Conservation (phyloP, 2,797 vertebrate genomes). For the Lagorchestes hirsutus region DNA sequence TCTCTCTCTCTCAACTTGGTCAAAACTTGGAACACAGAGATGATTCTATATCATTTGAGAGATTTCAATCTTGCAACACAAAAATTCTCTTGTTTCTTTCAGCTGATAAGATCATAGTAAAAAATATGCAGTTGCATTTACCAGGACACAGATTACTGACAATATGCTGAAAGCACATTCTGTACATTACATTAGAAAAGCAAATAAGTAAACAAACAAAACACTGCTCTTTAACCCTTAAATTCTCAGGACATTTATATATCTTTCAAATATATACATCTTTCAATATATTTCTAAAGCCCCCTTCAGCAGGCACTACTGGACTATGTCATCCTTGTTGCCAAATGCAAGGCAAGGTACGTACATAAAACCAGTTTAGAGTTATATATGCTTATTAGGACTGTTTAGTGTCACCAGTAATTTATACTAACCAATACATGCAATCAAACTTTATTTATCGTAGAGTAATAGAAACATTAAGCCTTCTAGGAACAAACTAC, state of each 20-base stretch:
- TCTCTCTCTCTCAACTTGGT: background rate
- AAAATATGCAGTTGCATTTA: background rate
- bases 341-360: background rate
- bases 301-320: background rate
- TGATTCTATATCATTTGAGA: background rate
- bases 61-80: background rate
- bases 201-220: background rate
- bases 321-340: background rate
- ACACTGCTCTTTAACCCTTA: background rate
- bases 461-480: background rate
- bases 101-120: background rate
- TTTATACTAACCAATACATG: background rate
- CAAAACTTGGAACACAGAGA: background rate
- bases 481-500: background rate
- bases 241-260: background rate
- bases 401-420: background rate
- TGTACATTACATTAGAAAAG: background rate
- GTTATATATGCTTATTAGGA: background rate
- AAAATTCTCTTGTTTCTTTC: background rate
- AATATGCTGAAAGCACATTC: background rate
- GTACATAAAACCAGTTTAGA: background rate
- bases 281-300: background rate
- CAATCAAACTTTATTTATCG: background rate
- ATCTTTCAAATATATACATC: background rate
- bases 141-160: background rate